A percentile compares a stretch with the other conserved stretches of the same genome.
phyloP scores from a whole-genome alignment of 2,888 invertebrate species.

The Petrolisthes manimaculis region DNA sequence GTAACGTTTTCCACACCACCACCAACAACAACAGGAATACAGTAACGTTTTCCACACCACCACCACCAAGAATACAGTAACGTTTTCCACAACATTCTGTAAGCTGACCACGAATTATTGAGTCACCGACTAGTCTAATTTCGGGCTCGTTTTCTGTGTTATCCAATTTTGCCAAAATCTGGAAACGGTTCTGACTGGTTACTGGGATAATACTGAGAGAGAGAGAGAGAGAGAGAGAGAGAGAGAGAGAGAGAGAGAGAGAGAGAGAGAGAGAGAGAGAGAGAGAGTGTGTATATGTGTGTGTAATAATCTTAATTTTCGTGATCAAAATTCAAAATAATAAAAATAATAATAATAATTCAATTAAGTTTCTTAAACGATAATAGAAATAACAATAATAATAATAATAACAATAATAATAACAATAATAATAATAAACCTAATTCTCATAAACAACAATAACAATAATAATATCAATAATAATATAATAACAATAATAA shows the following conservation, averaged over 20 bases:
- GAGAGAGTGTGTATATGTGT: not conserved
- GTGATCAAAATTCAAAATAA: not conserved
- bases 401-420: not conserved
- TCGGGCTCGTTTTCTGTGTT: not conserved
- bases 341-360: not conserved
- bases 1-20: no score
- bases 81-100: no score
- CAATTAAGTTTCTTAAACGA: not conserved
- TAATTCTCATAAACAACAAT: no score
- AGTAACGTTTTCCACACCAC: no score
- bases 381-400: not conserved
- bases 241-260: not conserved
- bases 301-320: not conserved
- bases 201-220: not conserved
- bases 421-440: no score
- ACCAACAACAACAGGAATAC: no score
- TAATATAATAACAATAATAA: no score
- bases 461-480: no score
- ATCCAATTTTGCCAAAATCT: not conserved
- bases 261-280: conserved; percentile 13
- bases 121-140: no score
- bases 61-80: no score
- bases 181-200: not conserved
- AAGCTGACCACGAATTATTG: no score
- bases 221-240: not conserved